Evolutionary conservation across 2,113 vertebrate genomes (phyloP).

Genomic region (Notothenia rossii): DNA sequence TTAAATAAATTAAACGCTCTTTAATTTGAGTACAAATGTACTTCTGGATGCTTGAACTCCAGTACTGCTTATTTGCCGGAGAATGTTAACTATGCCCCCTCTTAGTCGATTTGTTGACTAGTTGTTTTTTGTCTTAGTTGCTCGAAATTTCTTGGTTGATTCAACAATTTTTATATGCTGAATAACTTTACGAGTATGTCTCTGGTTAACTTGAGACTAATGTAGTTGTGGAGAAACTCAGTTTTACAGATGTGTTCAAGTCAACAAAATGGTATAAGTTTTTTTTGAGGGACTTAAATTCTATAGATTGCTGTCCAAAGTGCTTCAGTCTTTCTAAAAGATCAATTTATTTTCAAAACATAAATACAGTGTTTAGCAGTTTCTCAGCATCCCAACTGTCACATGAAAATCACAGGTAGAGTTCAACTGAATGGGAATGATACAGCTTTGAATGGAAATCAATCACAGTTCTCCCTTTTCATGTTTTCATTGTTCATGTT

Average conservation of each 20-base stretch:
- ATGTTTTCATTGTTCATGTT: background rate
- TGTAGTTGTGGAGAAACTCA: too few species aligned
- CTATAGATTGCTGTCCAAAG: background rate
- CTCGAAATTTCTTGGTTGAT: too few species aligned
- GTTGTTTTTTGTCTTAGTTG: too few species aligned
- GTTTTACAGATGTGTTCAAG: too few species aligned
- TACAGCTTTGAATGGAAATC: background rate
- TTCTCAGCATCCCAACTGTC: background rate
- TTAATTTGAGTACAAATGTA: conserved; percentile 42
- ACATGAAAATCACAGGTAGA: conserved; percentile 2
- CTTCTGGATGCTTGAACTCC: conserved; percentile 29
- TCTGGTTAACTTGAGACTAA: too few species aligned
- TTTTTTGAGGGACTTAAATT: background rate
- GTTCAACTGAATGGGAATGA: background rate
- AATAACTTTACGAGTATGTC: too few species aligned
- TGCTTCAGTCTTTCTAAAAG: background rate
- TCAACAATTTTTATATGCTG: too few species aligned
- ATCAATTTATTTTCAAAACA: too few species aligned
- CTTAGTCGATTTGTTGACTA: too few species aligned
- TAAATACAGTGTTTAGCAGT: background rate
- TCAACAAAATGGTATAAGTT: too few species aligned
- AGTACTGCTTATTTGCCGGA: conserved; percentile 13
- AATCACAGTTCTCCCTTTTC: background rate
- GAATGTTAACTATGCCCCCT: too few species aligned
- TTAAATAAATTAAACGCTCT: conserved; percentile 46